Conservation (phyloP, 2,113 vertebrate species). For the Uria lomvia region DNA sequence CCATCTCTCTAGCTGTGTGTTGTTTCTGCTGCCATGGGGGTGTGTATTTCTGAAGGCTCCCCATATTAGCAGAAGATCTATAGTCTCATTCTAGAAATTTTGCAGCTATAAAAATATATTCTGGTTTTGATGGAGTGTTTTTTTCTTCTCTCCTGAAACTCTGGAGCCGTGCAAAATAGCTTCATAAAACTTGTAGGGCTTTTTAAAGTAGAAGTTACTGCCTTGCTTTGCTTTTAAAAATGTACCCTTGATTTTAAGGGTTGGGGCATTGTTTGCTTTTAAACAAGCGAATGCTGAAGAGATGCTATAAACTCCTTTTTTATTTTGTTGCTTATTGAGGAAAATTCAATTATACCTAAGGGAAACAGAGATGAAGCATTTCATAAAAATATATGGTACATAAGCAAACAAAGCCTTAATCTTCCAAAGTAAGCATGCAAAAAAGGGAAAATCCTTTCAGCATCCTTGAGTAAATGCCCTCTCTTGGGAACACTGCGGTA, state of each 20-base stretch:
- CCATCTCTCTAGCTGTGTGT: not conserved
- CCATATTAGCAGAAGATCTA: conserved; percentile 21
- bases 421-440: not conserved
- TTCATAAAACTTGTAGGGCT: conserved; percentile 23
- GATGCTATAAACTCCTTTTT: not conserved
- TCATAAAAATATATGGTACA: not conserved
- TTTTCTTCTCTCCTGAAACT: conserved; percentile 2
- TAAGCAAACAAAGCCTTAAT: not conserved
- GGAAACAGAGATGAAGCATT: conserved; percentile 8
- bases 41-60: conserved; percentile 15
- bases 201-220: conserved; percentile 35
- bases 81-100: not conserved
- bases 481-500: not conserved
- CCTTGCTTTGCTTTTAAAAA: conserved; percentile 1
- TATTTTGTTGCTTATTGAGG: conserved; percentile 13
- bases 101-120: conserved; percentile 2
- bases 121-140: not conserved
- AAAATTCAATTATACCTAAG: conserved; percentile 10
- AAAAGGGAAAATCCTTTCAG: not conserved
- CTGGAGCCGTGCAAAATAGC: not conserved
- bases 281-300: not conserved
- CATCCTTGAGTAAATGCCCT: not conserved
- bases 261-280: not conserved
- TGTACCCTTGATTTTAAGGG: not conserved
- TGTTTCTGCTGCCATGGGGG: not conserved